Evolutionary conservation across 1,140 invertebrate genomes (phyloP).

Genomic region (Bombus superbus): DNA sequence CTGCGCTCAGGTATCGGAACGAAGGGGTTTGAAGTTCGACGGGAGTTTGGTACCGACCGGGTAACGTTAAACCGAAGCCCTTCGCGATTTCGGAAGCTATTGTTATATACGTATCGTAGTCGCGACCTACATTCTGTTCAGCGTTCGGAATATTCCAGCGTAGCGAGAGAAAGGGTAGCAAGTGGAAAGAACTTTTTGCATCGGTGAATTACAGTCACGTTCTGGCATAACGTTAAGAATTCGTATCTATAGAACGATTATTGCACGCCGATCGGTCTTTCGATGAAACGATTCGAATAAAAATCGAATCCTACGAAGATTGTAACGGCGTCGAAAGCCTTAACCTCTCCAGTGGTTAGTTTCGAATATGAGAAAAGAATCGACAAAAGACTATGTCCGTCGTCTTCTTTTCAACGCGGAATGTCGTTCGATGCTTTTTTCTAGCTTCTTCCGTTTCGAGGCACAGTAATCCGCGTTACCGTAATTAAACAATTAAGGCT

Average conservation of each 20-base stretch:
- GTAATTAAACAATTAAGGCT: too few species aligned
- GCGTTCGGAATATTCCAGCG: not conserved
- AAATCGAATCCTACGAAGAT: not conserved
- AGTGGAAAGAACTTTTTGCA: not conserved
- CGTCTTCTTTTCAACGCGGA: too few species aligned
- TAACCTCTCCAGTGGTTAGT: too few species aligned
- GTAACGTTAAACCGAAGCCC: conserved; percentile 18
- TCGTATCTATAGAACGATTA: not conserved
- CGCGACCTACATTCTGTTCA: not conserved
- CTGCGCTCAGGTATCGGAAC: not conserved
- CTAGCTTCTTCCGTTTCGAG: too few species aligned
- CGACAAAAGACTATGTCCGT: too few species aligned
- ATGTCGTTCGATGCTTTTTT: too few species aligned
- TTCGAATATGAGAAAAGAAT: too few species aligned
- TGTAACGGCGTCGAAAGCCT: too few species aligned
- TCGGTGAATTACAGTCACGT: too few species aligned
- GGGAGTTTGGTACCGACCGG: not conserved
- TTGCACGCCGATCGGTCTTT: not conserved
- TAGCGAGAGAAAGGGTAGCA: not conserved
- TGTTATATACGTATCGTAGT: not conserved
- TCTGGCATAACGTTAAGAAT: too few species aligned
- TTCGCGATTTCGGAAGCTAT: conserved; percentile 8
- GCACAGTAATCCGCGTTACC: too few species aligned
- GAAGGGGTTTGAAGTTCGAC: not conserved
- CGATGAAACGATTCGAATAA: not conserved